Conservation (phyloP, 2,888 invertebrate species). For the Vandiemenella viatica region DNA sequence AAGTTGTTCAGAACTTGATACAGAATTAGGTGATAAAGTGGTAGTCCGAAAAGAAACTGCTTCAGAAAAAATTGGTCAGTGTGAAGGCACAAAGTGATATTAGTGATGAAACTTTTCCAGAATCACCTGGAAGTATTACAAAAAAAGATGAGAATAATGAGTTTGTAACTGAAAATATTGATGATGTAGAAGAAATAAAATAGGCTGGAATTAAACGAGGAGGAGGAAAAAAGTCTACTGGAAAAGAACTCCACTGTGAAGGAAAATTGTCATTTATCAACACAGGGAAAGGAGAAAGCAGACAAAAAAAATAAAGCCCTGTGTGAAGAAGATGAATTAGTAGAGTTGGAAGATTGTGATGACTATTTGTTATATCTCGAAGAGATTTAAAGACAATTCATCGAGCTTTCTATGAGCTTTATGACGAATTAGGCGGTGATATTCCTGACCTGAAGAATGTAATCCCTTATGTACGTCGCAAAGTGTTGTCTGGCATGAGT, state of each 20-base stretch:
- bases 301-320: too few relatives aligned
- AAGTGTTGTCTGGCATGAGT: conserved; percentile 61
- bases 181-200: not conserved
- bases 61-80: not conserved
- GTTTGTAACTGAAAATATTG: not conserved
- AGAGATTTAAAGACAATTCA: conserved; percentile 83
- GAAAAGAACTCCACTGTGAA: too few relatives aligned
- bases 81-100: not conserved
- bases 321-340: conserved; percentile 20
- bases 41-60: too few relatives aligned
- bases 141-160: not conserved
- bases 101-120: not conserved
- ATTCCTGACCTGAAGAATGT: conserved; percentile 60
- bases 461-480: conserved; percentile 69
- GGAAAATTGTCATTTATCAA: too few relatives aligned
- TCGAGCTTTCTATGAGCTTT: conserved; percentile 55
- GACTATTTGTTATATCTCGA: conserved; percentile 86
- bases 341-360: conserved; percentile 71
- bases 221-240: too few relatives aligned
- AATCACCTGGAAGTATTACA: too few relatives aligned
- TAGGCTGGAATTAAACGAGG: not conserved
- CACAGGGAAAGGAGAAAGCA: too few relatives aligned
- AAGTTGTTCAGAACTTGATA: not conserved
- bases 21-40: not conserved
- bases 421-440: conserved; percentile 43